phyloP scores from a whole-genome alignment of 2,797 vertebrate genomes.

The Onychomys leucogaster region DNA sequence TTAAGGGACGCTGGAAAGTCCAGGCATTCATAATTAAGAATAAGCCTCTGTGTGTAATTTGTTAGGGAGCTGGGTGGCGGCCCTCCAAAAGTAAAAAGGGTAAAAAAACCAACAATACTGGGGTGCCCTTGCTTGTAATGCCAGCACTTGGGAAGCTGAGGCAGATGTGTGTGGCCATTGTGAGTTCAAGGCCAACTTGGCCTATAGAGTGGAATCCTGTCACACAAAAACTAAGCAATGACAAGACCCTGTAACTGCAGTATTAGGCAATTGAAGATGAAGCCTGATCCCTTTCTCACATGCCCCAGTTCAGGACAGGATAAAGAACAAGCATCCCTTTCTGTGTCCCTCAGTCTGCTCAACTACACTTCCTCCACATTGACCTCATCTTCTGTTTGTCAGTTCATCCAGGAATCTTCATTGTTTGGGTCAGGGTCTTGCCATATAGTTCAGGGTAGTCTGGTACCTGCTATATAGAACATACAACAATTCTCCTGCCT shows the following conservation, averaged over 20 bases:
- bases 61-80: too few species aligned
- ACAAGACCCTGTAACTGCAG: neutral
- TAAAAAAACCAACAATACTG: too few species aligned
- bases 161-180: neutral
- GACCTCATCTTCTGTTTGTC: constrained; percentile 53
- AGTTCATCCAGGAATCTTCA: constrained; percentile 62
- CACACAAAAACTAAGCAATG: neutral
- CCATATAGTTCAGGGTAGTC: neutral
- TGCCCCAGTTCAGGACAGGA: neutral
- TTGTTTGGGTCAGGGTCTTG: neutral
- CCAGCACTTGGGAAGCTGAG: neutral
- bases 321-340: constrained; percentile 47
- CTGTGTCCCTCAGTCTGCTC: constrained; percentile 70
- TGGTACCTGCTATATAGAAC: neutral
- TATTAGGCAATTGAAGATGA: neutral
- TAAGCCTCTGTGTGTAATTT: too few species aligned
- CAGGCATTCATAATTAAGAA: too few species aligned
- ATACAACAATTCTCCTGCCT: neutral
- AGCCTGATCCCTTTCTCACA: neutral
- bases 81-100: too few species aligned
- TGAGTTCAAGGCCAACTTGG: neutral
- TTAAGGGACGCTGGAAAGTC: too few species aligned
- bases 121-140: neutral
- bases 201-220: neutral
- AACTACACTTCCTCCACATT: neutral